phyloP scores from a whole-genome alignment of 2,888 invertebrate genomes.

The Trachelus iudaicus region DNA sequence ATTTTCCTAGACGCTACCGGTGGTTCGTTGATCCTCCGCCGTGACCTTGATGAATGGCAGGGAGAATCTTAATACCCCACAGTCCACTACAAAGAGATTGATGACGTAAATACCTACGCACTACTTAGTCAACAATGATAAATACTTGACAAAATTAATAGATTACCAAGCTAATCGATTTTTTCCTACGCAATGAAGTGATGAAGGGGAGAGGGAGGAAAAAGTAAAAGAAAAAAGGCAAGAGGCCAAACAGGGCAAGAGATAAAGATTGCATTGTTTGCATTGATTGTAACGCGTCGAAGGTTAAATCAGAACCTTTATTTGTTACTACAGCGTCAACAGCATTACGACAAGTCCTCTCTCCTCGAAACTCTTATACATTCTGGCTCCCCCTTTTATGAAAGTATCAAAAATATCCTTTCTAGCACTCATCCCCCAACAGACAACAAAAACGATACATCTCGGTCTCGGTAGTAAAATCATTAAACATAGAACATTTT shows the following conservation, averaged over 20 bases:
- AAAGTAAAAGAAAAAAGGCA: background rate
- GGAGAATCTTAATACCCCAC: background rate
- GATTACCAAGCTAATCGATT: background rate
- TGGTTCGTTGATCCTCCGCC: slow-evolving; percentile 4
- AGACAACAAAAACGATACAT: slow-evolving; percentile 59
- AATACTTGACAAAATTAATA: background rate
- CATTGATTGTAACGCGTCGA: slow-evolving; percentile 19
- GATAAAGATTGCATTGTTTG: background rate
- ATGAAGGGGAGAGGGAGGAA: background rate
- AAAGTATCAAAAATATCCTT: slow-evolving; percentile 72
- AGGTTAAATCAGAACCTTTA: slow-evolving; percentile 58
- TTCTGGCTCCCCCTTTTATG: slow-evolving; percentile 64
- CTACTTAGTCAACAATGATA: background rate
- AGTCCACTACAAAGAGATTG: background rate
- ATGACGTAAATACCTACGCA: background rate
- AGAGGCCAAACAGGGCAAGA: background rate
- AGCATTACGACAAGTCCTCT: slow-evolving; percentile 53
- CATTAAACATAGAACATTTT: slow-evolving; percentile 52
- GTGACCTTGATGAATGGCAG: background rate
- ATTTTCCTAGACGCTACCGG: background rate
- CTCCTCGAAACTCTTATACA: slow-evolving; percentile 55
- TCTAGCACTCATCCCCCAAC: slow-evolving; percentile 62
- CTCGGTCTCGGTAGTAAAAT: slow-evolving; percentile 52
- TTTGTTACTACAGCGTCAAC: slow-evolving; percentile 57
- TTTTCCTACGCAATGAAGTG: background rate